A percentile compares a stretch with the other conserved stretches of the same genome.
phyloP scores from a whole-genome alignment of 2,888 invertebrate genomes.

The Sphecodes monilicornis region DNA sequence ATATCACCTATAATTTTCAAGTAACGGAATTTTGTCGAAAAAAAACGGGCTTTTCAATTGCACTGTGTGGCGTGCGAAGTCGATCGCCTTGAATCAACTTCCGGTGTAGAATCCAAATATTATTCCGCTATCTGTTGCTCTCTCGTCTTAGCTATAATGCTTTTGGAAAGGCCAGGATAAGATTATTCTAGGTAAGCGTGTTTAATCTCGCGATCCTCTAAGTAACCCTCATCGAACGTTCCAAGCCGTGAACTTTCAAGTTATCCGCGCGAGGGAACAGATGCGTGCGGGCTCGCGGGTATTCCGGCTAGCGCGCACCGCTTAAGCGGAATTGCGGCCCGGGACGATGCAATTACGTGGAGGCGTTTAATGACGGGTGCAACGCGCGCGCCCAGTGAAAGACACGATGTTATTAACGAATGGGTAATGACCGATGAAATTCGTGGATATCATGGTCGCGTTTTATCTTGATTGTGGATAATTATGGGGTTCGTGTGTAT shows the following conservation, averaged over 20 bases:
- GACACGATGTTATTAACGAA: constrained; percentile 56
- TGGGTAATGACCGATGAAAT: constrained; percentile 49
- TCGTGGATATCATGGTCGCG: constrained; percentile 23
- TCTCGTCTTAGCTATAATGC: constrained; percentile 16
- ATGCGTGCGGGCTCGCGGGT: constrained; percentile 13
- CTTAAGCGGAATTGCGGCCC: constrained; percentile 30
- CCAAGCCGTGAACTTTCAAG: constrained; percentile 44
- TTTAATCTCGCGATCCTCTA: constrained; percentile 57
- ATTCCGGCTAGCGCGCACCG: constrained; percentile 16
- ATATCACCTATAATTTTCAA: no score
- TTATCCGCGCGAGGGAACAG: constrained; percentile 38
- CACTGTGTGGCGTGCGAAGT: neutral
- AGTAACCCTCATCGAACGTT: constrained; percentile 26
- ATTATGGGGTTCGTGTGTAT: constrained; percentile 23
- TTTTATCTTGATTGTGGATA: constrained; percentile 48
- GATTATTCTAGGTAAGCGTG: constrained; percentile 57
- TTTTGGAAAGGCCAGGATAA: constrained; percentile 22
- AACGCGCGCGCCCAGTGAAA: constrained; percentile 36
- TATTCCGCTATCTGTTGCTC: constrained; percentile 22
- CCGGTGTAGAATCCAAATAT: constrained; percentile 32
- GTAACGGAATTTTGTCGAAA: no score
- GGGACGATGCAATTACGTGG: constrained; percentile 49
- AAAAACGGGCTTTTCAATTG: no score
- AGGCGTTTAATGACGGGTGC: constrained; percentile 53
- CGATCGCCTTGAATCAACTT: constrained; percentile 11